Evolutionary conservation across 2,888 invertebrate species (phyloP).

Genomic region (Drosophila anomalata): DNA sequence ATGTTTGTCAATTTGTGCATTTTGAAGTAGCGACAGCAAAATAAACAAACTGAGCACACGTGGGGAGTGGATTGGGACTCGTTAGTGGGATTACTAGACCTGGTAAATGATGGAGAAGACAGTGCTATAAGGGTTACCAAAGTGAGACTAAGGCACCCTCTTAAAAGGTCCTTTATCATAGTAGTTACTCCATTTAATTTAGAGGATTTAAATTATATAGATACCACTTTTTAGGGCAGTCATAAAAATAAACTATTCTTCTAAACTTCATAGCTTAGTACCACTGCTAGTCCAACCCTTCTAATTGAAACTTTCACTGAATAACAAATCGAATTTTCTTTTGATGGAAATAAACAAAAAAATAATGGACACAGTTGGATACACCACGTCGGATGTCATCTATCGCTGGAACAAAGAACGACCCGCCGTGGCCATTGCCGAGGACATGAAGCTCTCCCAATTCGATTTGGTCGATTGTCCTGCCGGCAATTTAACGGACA

Average conservation of each 20-base stretch:
- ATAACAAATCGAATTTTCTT: constrained; percentile 10
- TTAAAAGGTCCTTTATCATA: background rate
- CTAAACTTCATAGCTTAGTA: background rate
- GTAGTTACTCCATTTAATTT: background rate
- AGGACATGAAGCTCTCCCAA: constrained; percentile 93
- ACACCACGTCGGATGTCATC: constrained; percentile 89
- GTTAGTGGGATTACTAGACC: constrained; percentile 5
- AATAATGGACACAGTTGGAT: constrained; percentile 86
- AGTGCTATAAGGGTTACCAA: constrained; percentile 2
- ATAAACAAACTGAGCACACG: constrained; percentile 45
- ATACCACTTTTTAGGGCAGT: background rate
- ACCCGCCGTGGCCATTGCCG: constrained; percentile 89
- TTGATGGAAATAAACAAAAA: background rate
- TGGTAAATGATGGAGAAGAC: constrained; percentile 24
- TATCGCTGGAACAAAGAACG: constrained; percentile 90
- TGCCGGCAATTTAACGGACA: constrained; percentile 88
- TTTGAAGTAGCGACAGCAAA: constrained; percentile 34
- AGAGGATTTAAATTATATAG: background rate
- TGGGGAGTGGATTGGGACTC: constrained; percentile 34
- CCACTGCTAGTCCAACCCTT: constrained; percentile 1
- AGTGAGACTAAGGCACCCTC: background rate
- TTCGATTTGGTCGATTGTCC: constrained; percentile 92
- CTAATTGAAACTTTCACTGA: constrained; percentile 26
- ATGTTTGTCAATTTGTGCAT: constrained; percentile 76
- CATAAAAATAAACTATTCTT: background rate